phyloP scores from a whole-genome alignment of 2,113 vertebrate genomes.

The Chlamydotis undulata region DNA sequence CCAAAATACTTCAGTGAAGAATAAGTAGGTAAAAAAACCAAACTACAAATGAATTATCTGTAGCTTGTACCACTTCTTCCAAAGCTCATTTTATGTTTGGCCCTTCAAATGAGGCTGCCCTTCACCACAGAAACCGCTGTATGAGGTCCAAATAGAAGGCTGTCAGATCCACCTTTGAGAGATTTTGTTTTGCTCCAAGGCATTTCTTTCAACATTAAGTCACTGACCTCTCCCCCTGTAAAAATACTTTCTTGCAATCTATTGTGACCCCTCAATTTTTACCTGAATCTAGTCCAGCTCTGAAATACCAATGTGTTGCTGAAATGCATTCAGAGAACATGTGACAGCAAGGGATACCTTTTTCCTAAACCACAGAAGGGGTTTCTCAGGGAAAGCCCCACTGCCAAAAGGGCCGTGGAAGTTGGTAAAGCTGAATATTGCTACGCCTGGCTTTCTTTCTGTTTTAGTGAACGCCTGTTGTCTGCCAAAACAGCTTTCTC shows the following conservation, averaged over 20 bases:
- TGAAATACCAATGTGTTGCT: fast-evolving
- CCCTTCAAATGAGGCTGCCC: neutral
- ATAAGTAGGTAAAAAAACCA: neutral
- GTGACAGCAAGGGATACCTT: neutral
- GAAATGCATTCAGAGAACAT: neutral
- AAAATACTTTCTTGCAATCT: neutral
- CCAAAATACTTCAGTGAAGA: neutral
- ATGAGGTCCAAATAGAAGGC: neutral
- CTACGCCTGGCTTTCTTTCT: neutral
- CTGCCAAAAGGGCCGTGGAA: neutral
- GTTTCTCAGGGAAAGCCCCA: neutral
- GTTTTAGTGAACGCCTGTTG: neutral
- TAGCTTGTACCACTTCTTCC: neutral
- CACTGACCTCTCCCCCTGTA: neutral
- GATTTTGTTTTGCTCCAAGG: neutral
- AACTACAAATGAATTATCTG: neutral
- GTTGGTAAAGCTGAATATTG: neutral
- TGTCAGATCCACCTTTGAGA: neutral
- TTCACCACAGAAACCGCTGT: neutral
- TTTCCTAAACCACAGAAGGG: neutral
- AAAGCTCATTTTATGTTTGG: neutral
- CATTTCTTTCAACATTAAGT: neutral
- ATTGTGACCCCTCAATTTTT: neutral
- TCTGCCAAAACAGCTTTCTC: neutral
- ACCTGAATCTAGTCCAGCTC: neutral